These are phyloP conservation scores for Lucinisca nassula DNA, from an alignment of 2,888 invertebrate species.

Conservation along the genomic window DNA sequence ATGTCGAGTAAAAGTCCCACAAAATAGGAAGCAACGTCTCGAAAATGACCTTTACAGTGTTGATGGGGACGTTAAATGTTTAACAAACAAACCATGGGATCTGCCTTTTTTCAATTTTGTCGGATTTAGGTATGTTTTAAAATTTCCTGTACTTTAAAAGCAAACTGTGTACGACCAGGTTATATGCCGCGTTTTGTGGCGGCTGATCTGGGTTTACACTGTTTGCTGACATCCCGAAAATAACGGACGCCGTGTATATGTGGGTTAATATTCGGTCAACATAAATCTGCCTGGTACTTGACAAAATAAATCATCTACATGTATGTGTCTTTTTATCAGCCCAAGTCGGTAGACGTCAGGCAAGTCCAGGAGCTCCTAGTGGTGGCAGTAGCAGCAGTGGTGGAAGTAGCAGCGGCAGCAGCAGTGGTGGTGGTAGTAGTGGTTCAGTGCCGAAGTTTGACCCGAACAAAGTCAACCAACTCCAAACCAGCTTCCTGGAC, in stretches of 20 bases:
- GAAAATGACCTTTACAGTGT: too few species aligned
- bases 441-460: conserved; percentile 62
- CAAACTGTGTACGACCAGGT: too few species aligned
- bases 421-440: neutral
- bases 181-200: too few species aligned
- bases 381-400: neutral
- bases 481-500: conserved; percentile 59
- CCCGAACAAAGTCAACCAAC: conserved; percentile 59
- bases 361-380: neutral
- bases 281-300: neutral
- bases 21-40: too few species aligned
- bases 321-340: neutral
- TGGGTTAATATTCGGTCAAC: too few species aligned
- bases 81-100: too few species aligned
- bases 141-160: too few species aligned
- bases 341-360: neutral
- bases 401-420: neutral
- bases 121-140: too few species aligned
- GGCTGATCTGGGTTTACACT: neutral
- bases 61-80: too few species aligned
- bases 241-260: too few species aligned
- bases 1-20: too few species aligned
- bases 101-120: too few species aligned
- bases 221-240: neutral
- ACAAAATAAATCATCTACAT: neutral